Evolutionary conservation across 1,140 invertebrate genomes (phyloP), one percentile per base, ranked within the genome.

Genomic region (Harpegnathos saltator): DNA sequence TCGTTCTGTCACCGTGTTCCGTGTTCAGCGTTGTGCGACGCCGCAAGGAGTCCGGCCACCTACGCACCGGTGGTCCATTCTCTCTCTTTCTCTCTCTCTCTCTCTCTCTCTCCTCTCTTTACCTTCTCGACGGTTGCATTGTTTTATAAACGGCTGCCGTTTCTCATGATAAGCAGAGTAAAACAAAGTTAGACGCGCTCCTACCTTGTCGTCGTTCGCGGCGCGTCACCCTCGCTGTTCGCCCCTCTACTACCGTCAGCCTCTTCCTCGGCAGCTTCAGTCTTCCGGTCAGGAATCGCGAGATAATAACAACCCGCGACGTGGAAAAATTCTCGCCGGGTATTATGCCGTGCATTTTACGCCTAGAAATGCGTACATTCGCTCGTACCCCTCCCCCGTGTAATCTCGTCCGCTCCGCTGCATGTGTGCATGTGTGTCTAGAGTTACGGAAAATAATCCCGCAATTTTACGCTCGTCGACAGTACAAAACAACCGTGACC

Each of bases 1-100:
- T 93, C 92, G 92, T 93, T 93, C 92, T 93, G 93, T 93, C 93
- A 93, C 92, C 90, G 92, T 91, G 90, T 91, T 89, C 83, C 85
- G 90, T 93, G 91, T 91, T 92, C 89, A 77, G 24, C 86, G 89
- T 89, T 86, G 89, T 86, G 82, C 84, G 75, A 82, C 83, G 68
- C 85, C 87, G 86, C 87, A 87, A 87, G 87, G 89, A 93, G 87
- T 7, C 38, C 38, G 38, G 87, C 93, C 92, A 93, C 93, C 93
- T 94, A 94, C 93, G 90, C 91, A 90, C 89, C 82, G 81, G 83
- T 85, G 85, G 65, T 89, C 85, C 71, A 78, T 68, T 65, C 89
- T 85, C 38, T 11, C 38, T 44, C 38, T 44, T 9, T 44, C 38
- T 44, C 38, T 44, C 7, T 44, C 38, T 44, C 38, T 44, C 38